phyloP scores from a whole-genome alignment of 2,888 invertebrate genomes.

The Tipula helvola region DNA sequence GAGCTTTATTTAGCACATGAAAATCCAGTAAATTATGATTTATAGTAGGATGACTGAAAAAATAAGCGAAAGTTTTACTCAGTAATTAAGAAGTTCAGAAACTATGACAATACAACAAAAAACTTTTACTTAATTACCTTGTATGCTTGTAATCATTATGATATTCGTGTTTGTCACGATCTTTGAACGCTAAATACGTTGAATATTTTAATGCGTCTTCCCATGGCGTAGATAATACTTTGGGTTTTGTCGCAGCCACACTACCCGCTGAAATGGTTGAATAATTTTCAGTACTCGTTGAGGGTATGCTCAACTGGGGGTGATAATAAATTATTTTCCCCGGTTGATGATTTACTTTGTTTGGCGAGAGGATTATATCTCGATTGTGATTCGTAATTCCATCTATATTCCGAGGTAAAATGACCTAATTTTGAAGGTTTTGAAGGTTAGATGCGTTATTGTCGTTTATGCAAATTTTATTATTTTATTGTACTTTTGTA shows the following conservation, averaged over 20 bases:
- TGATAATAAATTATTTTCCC: conserved; percentile 31
- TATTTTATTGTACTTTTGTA: neutral
- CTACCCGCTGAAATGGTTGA: neutral
- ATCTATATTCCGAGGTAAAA: conserved; percentile 18
- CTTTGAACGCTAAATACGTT: conserved; percentile 46
- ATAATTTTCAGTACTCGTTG: neutral
- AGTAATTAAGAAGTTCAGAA: neutral
- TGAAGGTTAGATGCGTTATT: neutral
- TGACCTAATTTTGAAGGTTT: neutral
- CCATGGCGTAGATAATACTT: conserved; percentile 37
- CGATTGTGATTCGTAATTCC: conserved; percentile 18
- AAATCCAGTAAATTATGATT: neutral
- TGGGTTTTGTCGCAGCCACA: neutral
- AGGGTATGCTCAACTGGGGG: conserved; percentile 7
- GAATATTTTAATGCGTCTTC: conserved; percentile 56
- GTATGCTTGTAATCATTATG: neutral
- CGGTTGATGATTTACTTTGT: conserved; percentile 23
- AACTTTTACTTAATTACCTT: conserved; percentile 7
- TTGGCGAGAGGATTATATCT: conserved; percentile 32
- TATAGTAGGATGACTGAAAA: neutral
- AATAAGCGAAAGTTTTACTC: neutral
- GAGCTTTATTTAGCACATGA: neutral
- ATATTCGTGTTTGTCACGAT: conserved; percentile 22
- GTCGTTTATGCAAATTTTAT: neutral
- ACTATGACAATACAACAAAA: neutral